Conservation (phyloP, 1,140 invertebrate species). For the Hylyphantes graminicola region DNA sequence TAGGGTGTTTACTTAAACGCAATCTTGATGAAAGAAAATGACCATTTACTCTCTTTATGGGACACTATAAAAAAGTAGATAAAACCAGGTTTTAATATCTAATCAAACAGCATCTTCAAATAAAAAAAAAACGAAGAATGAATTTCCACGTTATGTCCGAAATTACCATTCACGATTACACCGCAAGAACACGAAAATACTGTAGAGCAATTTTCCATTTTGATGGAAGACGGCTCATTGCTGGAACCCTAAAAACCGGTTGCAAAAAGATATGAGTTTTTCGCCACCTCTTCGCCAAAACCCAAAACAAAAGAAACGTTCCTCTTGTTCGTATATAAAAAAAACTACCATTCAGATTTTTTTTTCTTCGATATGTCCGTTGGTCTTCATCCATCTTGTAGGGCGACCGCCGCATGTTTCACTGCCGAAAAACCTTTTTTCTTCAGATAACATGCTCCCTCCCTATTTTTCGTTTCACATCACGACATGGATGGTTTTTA, state of each 20-base stretch:
- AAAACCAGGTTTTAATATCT: too few relatives aligned
- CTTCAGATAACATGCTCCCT: not conserved
- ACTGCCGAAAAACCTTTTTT: not conserved
- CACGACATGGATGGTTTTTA: slow-evolving; percentile 11
- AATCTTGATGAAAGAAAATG: too few relatives aligned
- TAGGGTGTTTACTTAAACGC: too few relatives aligned
- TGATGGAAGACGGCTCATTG: not conserved
- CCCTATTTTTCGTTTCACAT: slow-evolving; percentile 28
- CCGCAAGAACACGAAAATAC: not conserved
- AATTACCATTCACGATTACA: not conserved
- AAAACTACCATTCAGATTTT: not conserved
- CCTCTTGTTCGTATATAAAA: not conserved
- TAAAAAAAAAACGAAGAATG: too few relatives aligned
- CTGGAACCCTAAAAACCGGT: slow-evolving; percentile 3
- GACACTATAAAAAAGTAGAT: too few relatives aligned
- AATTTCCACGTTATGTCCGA: not conserved
- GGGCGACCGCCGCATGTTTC: slow-evolving; percentile 31
- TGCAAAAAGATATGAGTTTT: not conserved
- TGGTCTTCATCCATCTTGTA: slow-evolving; percentile 24
- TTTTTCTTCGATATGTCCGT: not conserved
- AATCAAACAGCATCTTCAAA: too few relatives aligned
- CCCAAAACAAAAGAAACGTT: slow-evolving; percentile 3
- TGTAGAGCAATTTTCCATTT: slow-evolving; percentile 13
- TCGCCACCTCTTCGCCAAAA: slow-evolving; percentile 1
- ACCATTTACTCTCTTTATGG: too few relatives aligned